Evolutionary conservation across 2,888 invertebrate species (phyloP), one percentile per base, ranked within the genome.

Genomic region (Drosophila melanosoma): DNA sequence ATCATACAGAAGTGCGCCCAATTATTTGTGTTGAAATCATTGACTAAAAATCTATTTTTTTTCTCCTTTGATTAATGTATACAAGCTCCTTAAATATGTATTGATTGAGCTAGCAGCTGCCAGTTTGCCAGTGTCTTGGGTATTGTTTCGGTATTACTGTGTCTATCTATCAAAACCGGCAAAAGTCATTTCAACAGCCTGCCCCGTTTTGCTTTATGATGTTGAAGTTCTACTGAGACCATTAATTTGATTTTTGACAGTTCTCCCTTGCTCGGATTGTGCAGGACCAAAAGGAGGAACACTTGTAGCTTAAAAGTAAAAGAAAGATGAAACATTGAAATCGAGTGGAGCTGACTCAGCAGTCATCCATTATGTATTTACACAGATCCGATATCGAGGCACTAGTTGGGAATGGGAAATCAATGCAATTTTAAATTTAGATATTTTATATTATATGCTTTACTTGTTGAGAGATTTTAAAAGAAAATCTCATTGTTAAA

Each of bases 211-310:
- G 59, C 62, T 69, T 67, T 58, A 57, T 72, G 61, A 58, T 80
- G 68, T 60, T 56, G 65, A 52, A 74, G 60, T 53, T 74, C 64
- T 69, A 71, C 65, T 62, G 79, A 72, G 87, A 83, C 84, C 74
- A 84, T 89, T 76, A 84, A 87, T 84, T 89, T 74, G 59, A 69
- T 62, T 71, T 81, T 69, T 87, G 83, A 86, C 86, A 83, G 66
- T 45, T 26, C 49, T n/a, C 17, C 38, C 51, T 48, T n/a, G 15
- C 56, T 29, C n/a, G 35, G 52, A 45, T 58, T 58, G 32, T 52
- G 38, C 4, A 42, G 42, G 38, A 33, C 26, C 29, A 33, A 59
- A 80, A 59, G n/a, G 32, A 11, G 35, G 11, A 62, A 38, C 67
- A 80, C 76, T 80, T 76, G 63, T 62, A 57, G 61, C 66, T 42